Percentiles rank a stretch among this genome's conserved stretches.
Conservation (phyloP, 2,113 vertebrate species). For the Embiotoca jacksoni region DNA sequence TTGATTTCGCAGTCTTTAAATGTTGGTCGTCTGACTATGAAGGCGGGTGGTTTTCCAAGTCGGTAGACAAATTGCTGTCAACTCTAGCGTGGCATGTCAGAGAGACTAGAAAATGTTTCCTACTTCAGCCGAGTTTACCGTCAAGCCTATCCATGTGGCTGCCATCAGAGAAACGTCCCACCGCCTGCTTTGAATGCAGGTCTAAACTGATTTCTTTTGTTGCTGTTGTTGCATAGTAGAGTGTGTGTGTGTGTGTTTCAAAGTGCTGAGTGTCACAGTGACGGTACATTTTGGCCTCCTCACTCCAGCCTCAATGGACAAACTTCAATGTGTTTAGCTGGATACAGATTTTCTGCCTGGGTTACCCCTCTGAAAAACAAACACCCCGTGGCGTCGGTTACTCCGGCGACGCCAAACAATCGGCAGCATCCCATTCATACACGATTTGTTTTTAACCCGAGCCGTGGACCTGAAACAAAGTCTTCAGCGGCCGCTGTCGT, state of each 20-base stretch:
- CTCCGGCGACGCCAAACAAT: slow-evolving; percentile 53
- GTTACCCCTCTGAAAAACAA: slow-evolving; percentile 64
- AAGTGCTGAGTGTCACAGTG: slow-evolving; percentile 25
- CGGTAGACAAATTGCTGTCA: not conserved
- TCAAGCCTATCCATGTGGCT: not conserved
- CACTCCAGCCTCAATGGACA: slow-evolving; percentile 23
- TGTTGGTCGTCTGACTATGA: not conserved
- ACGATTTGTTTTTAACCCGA: slow-evolving; percentile 2
- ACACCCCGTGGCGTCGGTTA: slow-evolving; percentile 31
- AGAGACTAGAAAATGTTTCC: not conserved
- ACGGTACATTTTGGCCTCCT: slow-evolving; percentile 29
- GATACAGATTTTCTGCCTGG: slow-evolving; percentile 66
- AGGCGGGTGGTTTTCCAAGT: not conserved
- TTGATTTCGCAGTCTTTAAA: not conserved
- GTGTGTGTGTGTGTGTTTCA: slow-evolving; percentile 5
- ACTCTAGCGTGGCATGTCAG: no score
- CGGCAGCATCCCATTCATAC: not conserved
- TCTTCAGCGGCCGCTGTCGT: slow-evolving; percentile 9
- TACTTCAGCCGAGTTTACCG: not conserved
- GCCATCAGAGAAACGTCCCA: not conserved
- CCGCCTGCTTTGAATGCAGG: not conserved
- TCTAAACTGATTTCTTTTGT: not conserved
- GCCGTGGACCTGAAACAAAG: not conserved
- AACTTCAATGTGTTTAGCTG: slow-evolving; percentile 47
- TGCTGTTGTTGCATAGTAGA: not conserved